Evolutionary conservation across 1,140 invertebrate species (phyloP).

Genomic region (Gryllus bimaculatus): DNA sequence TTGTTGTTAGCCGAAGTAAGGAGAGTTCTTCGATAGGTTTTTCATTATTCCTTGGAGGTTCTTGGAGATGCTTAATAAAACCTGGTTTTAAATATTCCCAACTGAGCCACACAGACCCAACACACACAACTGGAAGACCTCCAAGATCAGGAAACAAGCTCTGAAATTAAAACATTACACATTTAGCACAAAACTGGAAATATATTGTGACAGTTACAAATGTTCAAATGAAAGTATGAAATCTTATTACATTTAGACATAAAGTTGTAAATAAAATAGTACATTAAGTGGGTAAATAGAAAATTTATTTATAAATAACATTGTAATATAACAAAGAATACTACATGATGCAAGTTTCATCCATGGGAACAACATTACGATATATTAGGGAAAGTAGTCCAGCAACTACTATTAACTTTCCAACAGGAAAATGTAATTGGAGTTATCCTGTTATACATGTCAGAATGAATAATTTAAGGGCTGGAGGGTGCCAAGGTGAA

Average conservation of each 20-base stretch:
- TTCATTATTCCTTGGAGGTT: conserved; percentile 24
- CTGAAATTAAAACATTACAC: conserved; percentile 27
- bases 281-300: background rate
- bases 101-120: conserved; percentile 93
- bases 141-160: conserved; percentile 42
- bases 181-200: too few relatives aligned
- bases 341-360: background rate
- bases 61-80: conserved; percentile 48
- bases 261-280: too few relatives aligned
- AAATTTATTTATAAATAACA: background rate
- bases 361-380: too few relatives aligned
- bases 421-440: too few relatives aligned
- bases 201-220: too few relatives aligned
- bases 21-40: conserved; percentile 45
- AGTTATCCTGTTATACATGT: too few relatives aligned
- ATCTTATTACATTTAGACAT: too few relatives aligned
- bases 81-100: conserved; percentile 72
- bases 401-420: too few relatives aligned
- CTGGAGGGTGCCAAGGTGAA: too few relatives aligned
- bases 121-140: conserved; percentile 76
- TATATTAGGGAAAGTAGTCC: too few relatives aligned
- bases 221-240: too few relatives aligned
- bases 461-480: too few relatives aligned
- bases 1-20: conserved; percentile 51
- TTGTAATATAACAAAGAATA: background rate